Base-by-base conservation (phyloP, 1,140 invertebrate genomes). In the Drosophila bocki region DNA sequence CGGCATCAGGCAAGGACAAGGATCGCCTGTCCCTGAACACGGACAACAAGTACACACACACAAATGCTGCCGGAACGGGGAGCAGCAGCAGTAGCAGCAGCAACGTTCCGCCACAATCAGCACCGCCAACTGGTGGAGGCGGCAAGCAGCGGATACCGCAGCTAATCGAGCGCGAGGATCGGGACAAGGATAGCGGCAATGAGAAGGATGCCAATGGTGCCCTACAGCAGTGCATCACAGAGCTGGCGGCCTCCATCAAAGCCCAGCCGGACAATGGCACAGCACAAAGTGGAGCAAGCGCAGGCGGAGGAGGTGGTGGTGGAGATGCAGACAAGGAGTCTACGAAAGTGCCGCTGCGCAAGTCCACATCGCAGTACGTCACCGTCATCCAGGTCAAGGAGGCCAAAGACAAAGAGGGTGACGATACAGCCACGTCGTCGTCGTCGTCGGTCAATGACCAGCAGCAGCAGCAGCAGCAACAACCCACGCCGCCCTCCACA, bases 341-440 rank as follows among this genome's bases (percentile, higher is more conserved):
- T 11, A 26, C 26, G 15, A 42, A 50, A 48, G 39, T 57, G 63
- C 64, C 77, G 44, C 13, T 78, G 72, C 70, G 75, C 63, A 93
- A 94, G 72, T 93, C 85, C 94, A 95, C 94, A 91, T 95, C 96
- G 92, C 96, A 97, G 93, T 98, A 97, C 94, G 95, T 98, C 68
- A 98, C 97, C 63, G 97, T 98, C 53, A 98, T 98, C 75, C 96
- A 97, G 95, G 97, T 98, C 3, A 97, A 97, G 93, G 95, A 92
- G 69, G 78, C 78, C 91, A 93, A 94, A 85, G 84, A 85, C 63
- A 91, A 85, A 58, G 85, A 83, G 35, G 68, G 50, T 50, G 79
- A 81, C 63, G 77, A 84, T 33, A 32, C 54, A 41, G 61, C 57
- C 22, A 61, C 62, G 11, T 50, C 74, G 33, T 62, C 60, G 15